A percentile compares a stretch with the other conserved stretches of the same genome.
Evolutionary conservation across 2,113 vertebrate species (phyloP).

Genomic region (Seriola rivoliana): DNA sequence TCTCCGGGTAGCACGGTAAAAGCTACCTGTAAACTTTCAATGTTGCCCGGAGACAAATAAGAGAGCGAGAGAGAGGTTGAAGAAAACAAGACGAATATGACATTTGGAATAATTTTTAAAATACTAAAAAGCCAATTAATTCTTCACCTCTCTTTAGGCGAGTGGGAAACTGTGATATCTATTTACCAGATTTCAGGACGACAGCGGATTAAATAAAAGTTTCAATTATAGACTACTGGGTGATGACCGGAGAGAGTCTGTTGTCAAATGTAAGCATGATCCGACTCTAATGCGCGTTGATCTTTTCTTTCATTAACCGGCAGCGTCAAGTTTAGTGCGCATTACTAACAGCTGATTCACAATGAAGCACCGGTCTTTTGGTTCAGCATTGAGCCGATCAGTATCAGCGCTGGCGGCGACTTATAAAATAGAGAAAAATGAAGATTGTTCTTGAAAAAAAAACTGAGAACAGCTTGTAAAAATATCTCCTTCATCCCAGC

Average conservation of each 20-base stretch:
- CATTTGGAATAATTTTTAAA: background rate
- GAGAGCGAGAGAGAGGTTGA: background rate
- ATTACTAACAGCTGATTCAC: slow-evolving; percentile 63
- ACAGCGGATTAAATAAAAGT: slow-evolving; percentile 66
- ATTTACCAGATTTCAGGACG: background rate
- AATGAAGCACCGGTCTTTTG: slow-evolving; percentile 30
- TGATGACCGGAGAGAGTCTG: slow-evolving; percentile 47
- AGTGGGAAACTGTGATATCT: background rate
- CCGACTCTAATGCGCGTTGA: slow-evolving; percentile 35
- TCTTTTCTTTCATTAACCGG: slow-evolving; percentile 45
- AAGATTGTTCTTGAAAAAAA: slow-evolving; percentile 26
- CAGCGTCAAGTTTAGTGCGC: slow-evolving; percentile 68
- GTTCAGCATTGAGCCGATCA: slow-evolving; percentile 22
- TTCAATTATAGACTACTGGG: slow-evolving; percentile 17
- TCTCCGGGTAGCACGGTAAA: slow-evolving; percentile 45
- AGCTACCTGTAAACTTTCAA: slow-evolving; percentile 71
- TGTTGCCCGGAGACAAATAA: slow-evolving; percentile 16
- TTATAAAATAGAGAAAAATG: slow-evolving; percentile 40
- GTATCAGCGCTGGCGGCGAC: slow-evolving; percentile 19
- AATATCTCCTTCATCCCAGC: background rate
- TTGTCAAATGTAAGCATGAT: slow-evolving; percentile 57
- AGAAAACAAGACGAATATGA: background rate
- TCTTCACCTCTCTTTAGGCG: background rate
- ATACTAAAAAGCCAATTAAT: background rate
- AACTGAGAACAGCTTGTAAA: slow-evolving; percentile 6